Evolutionary conservation across 2,888 invertebrate species (phyloP).

Genomic region (Parnassius glacialis): DNA sequence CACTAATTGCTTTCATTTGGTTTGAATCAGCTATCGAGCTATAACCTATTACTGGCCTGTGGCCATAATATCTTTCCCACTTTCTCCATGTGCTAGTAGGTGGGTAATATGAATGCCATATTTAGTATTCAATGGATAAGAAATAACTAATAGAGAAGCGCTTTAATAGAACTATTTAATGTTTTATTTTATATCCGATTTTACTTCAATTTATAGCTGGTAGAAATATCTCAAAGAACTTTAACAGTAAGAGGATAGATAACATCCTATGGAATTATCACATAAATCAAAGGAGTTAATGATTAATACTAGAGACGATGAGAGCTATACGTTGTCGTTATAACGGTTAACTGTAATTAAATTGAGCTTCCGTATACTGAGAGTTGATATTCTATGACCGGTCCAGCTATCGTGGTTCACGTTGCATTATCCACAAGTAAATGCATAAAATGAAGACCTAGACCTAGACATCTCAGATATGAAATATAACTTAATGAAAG

Average conservation of each 20-base stretch:
- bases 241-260: constrained; percentile 60
- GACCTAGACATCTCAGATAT: constrained; percentile 36
- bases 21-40: no score
- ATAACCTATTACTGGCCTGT: no score
- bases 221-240: constrained; percentile 36
- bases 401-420: constrained; percentile 38
- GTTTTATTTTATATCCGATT: no score
- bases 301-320: constrained; percentile 70
- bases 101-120: no score
- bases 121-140: no score
- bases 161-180: no score
- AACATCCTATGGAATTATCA: constrained; percentile 65
- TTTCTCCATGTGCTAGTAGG: no score
- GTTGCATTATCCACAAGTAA: constrained; percentile 20
- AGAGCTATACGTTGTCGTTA: constrained; percentile 62
- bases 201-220: background rate
- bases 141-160: no score
- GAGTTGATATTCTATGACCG: constrained; percentile 36
- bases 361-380: constrained; percentile 68
- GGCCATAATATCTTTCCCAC: no score
- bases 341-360: constrained; percentile 76
- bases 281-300: constrained; percentile 71
- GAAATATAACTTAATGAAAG: constrained; percentile 23
- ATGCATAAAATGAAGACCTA: constrained; percentile 44
- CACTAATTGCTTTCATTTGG: no score